Evolutionary conservation across 2,797 vertebrate genomes (phyloP).

Genomic region (Enteromius unitaeniatus): DNA sequence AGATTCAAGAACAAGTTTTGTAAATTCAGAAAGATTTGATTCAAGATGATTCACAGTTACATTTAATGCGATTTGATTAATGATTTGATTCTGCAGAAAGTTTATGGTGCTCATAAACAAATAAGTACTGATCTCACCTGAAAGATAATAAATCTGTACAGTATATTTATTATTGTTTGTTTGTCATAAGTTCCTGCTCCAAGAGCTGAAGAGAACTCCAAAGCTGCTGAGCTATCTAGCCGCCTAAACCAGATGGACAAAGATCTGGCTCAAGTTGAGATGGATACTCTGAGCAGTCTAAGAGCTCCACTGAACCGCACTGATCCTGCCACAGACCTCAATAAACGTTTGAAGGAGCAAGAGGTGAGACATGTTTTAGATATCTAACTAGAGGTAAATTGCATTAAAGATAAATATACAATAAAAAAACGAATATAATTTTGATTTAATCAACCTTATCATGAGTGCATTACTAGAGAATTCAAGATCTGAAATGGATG

Average conservation of each 20-base stretch:
- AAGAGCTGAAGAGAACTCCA: constrained; percentile 75
- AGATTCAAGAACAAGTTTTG: neutral
- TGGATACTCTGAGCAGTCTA: constrained; percentile 78
- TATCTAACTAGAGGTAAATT: neutral
- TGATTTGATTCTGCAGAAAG: neutral
- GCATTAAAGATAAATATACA: neutral
- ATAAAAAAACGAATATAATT: neutral
- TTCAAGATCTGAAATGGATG: neutral
- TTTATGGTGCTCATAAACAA: neutral
- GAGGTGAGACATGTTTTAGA: constrained; percentile 77
- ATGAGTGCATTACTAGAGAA: neutral
- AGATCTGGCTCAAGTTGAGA: constrained; percentile 81
- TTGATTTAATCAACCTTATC: neutral
- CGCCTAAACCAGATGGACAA: constrained; percentile 81
- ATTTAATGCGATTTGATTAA: too few species aligned
- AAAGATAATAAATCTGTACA: neutral
- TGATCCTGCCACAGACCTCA: constrained; percentile 82
- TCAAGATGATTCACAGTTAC: neutral
- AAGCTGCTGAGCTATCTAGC: constrained; percentile 75
- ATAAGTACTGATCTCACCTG: neutral
- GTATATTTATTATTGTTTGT: neutral
- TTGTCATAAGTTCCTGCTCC: constrained; percentile 66
- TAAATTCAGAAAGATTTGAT: neutral
- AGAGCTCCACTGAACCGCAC: constrained; percentile 83
- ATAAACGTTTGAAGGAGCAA: constrained; percentile 84